Evolutionary conservation across 1,140 invertebrate species (phyloP).

Genomic region (Tribolium madens): DNA sequence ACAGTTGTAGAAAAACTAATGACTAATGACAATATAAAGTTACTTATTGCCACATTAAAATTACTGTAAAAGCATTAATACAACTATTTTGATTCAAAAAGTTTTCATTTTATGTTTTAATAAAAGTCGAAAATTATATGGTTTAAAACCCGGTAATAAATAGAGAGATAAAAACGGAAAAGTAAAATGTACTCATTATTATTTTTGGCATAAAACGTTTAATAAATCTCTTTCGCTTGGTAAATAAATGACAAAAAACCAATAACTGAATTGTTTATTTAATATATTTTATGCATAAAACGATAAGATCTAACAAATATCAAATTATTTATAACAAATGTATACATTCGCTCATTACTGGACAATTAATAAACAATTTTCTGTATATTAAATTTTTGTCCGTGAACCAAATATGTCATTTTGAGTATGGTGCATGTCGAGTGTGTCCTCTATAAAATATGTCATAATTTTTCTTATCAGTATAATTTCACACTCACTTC

Average conservation of each 20-base stretch:
- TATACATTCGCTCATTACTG: no score
- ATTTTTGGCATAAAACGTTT: not conserved
- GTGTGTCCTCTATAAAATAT: not conserved
- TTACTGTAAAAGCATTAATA: no score
- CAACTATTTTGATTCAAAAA: not conserved
- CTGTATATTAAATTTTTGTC: no score
- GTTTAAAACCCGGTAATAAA: not conserved
- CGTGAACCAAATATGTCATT: no score
- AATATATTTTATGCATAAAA: not conserved
- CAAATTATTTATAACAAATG: not conserved
- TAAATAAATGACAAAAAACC: not conserved
- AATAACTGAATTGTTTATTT: not conserved
- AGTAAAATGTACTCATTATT: not conserved
- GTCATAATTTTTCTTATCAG: not conserved
- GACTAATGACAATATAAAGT: no score
- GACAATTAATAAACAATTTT: no score
- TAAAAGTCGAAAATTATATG: not conserved
- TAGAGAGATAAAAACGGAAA: not conserved
- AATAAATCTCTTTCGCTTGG: not conserved
- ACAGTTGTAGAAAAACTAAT: no score
- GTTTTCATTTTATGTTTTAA: not conserved
- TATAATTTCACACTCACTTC: not conserved
- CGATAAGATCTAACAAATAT: not conserved
- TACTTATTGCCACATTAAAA: no score
- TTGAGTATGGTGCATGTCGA: no score